Evolutionary conservation across 2,797 vertebrate species (phyloP).

Genomic region (Xyrichtys novacula): DNA sequence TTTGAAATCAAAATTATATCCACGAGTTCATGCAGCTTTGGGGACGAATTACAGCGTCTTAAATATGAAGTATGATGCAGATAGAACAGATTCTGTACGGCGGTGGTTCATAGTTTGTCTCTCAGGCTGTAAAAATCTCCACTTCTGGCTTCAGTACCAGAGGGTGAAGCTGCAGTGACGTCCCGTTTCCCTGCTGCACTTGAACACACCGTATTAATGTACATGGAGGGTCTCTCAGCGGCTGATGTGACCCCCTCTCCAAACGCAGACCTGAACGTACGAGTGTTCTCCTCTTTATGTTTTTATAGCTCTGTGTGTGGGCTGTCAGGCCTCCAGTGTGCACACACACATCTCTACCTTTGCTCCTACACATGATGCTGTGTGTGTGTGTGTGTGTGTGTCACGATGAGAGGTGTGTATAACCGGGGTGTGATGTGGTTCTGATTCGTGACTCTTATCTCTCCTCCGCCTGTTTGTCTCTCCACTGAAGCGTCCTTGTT

Average conservation of each 20-base stretch:
- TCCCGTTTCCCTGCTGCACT: background rate
- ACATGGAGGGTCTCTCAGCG: constrained; percentile 4
- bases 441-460: constrained; percentile 3
- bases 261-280: background rate
- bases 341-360: constrained; percentile 15
- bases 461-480: background rate
- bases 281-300: constrained; percentile 7
- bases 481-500: background rate
- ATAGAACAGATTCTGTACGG: no score
- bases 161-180: background rate
- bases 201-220: background rate
- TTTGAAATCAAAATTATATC: no score
- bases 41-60: no score
- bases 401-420: constrained; percentile 4
- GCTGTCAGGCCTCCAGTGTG: constrained; percentile 9
- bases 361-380: constrained; percentile 23
- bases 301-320: constrained; percentile 44
- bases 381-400: constrained; percentile 9
- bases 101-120: no score
- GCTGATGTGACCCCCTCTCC: background rate
- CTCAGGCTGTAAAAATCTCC: background rate
- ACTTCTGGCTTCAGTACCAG: background rate
- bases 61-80: no score
- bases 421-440: background rate
- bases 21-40: no score